Base-by-base conservation (phyloP, 2,797 vertebrate genomes). In the Manis pentadactyla region DNA sequence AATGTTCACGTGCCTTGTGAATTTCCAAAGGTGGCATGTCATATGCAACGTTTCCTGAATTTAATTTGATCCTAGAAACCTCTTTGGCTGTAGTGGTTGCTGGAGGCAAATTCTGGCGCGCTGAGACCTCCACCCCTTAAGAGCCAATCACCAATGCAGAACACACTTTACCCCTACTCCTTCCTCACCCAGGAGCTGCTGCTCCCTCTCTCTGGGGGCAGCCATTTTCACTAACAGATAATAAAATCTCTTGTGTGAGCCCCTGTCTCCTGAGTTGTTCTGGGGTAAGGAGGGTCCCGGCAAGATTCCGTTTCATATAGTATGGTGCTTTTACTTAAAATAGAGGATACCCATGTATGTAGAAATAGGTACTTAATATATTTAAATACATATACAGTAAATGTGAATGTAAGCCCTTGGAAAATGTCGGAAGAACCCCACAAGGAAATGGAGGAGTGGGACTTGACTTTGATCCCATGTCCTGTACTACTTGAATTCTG, bases 1-100 rank as follows among this genome's bases (percentile, higher is more conserved):
- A 84, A 78, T 87, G 68, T 90, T 82, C 66, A 63, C 94, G 75
- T 75, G 37, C 5, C 39, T 88, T 77, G 21, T 87, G 37, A 87
- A 23, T 71, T 90, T 83, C 31, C 75, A 82, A 95, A 95, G n/a
- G 18, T 64, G n/a, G 7, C 0, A 14, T 69, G 51, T 63, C 42
- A 12, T 25, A 63, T 21, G 27, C 7, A 77, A 64, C 5, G 55
- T 69, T 64, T 55, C 75, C 27, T 7, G 23, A 96, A 61, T 89
- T 88, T 21, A 89, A 68, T 82, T 55, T 69, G 49, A 75, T 81
- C 29, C 46, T 53, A 57, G 29, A 84, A 85, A 74, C 0, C 4
- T 46, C n/a, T 81, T 64, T 39, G 73, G 21, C 7, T 74, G 69
- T 55, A 34, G 27, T 57, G 2, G 14, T 14, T 95, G 8, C 59